These are phyloP conservation scores for Channa striata DNA, from an alignment of 2,797 vertebrate genomes.

Conservation along the genomic window DNA sequence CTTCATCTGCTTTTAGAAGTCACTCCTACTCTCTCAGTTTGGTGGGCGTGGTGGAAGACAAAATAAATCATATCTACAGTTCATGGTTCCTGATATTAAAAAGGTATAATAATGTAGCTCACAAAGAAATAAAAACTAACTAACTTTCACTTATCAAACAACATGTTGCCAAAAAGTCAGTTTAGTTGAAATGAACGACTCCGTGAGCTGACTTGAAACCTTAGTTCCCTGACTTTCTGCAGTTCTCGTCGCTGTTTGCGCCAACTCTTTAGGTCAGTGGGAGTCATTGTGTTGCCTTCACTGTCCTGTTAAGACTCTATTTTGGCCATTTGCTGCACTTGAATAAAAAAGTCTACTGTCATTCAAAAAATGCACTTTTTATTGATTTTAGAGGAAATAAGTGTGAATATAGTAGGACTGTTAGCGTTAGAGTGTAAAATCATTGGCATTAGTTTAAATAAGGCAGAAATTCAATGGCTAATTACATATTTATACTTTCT, in stretches of 20 bases:
- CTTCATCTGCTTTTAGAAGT: background rate
- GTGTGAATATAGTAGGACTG: too few species aligned
- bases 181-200: too few species aligned
- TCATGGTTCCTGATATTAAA: background rate
- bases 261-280: conserved; percentile 8
- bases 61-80: background rate
- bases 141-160: background rate
- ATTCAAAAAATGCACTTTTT: conserved; percentile 23
- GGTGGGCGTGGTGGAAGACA: background rate
- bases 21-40: background rate
- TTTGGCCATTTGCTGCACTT: conserved; percentile 20
- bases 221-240: conserved; percentile 3
- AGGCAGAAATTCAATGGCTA: too few species aligned
- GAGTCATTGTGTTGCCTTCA: conserved; percentile 20
- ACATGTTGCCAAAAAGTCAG: background rate
- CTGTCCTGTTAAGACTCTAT: conserved; percentile 10
- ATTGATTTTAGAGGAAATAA: conserved; percentile 1
- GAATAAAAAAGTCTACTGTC: conserved; percentile 14
- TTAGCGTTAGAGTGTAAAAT: background rate
- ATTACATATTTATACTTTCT: too few species aligned
- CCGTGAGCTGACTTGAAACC: conserved; percentile 30
- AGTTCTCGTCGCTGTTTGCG: background rate
- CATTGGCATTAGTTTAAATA: background rate
- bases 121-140: conserved; percentile 1
- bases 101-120: background rate